Conservation (phyloP, 2,888 invertebrate species). For the Dasypogon diadema region DNA sequence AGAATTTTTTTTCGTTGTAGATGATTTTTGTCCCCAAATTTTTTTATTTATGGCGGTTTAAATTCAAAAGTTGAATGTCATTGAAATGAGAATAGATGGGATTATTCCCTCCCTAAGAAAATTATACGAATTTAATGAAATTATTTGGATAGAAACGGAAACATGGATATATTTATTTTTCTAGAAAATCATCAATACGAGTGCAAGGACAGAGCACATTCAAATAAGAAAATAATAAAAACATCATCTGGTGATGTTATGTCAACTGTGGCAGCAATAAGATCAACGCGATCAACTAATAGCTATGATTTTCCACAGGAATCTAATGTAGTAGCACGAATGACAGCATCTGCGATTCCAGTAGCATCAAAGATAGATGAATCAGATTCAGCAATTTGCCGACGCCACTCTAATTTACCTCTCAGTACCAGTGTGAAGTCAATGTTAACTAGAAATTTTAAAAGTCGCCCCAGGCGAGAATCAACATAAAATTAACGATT, state of each 20-base stretch:
- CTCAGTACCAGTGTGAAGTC: constrained; percentile 58
- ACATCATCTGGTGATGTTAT: constrained; percentile 42
- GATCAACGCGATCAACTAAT: constrained; percentile 24
- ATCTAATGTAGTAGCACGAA: constrained; percentile 8
- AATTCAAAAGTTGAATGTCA: too few species aligned
- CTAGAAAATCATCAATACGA: constrained; percentile 43
- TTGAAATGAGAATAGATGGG: too few species aligned
- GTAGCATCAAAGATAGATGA: constrained; percentile 54
- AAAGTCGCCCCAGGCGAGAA: constrained; percentile 58
- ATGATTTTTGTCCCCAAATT: too few species aligned
- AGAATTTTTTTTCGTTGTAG: too few species aligned
- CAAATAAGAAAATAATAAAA: constrained; percentile 32
- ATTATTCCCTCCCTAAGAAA: too few species aligned
- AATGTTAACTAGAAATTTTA: constrained; percentile 59
- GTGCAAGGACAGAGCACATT: constrained; percentile 40
- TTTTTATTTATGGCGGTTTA: too few species aligned
- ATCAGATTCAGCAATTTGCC: constrained; percentile 50
- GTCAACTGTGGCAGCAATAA: constrained; percentile 16
- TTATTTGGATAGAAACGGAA: constrained; percentile 30
- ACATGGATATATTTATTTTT: constrained; percentile 44
- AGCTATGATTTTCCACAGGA: constrained; percentile 30
- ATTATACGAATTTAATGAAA: too few species aligned
- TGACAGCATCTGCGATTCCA: constrained; percentile 38
- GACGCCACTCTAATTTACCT: constrained; percentile 58
- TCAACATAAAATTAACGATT: constrained; percentile 57